A percentile compares a stretch with the other conserved stretches of the same genome.
phyloP scores from a whole-genome alignment of 2,797 vertebrate genomes.

The Trichosurus vulpecula region DNA sequence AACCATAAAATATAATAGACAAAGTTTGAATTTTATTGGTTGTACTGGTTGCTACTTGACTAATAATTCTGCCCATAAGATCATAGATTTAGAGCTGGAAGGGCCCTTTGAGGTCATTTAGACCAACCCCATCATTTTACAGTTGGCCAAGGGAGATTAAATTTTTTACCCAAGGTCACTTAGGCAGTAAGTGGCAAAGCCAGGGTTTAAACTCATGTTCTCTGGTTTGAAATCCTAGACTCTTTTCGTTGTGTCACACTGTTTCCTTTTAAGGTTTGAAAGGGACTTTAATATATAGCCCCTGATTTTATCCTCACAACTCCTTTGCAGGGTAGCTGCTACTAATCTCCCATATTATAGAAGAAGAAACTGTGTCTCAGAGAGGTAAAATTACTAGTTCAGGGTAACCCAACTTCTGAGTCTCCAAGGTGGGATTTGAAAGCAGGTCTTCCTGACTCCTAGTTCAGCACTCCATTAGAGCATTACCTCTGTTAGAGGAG shows the following conservation, averaged over 20 bases:
- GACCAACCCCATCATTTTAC: neutral
- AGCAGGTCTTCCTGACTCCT: neutral
- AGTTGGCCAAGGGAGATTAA: neutral
- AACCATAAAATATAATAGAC: neutral
- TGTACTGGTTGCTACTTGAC: neutral
- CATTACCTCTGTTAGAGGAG: neutral
- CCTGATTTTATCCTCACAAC: neutral
- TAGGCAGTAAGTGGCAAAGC: neutral
- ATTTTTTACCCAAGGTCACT: neutral
- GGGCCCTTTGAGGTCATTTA: neutral
- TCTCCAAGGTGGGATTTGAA: neutral
- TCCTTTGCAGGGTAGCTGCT: neutral
- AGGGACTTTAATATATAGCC: neutral
- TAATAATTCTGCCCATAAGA: neutral
- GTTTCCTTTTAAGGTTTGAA: neutral
- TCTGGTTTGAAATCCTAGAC: neutral
- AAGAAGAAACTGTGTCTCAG: neutral
- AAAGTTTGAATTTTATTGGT: neutral
- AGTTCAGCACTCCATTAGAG: neutral
- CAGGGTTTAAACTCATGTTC: neutral
- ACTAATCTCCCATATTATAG: neutral
- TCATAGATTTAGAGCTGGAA: neutral
- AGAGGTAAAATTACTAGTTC: neutral
- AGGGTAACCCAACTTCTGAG: neutral
- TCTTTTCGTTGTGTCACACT: neutral